phyloP scores from a whole-genome alignment of 2,888 invertebrate genomes.

The Mythimna lalbum region DNA sequence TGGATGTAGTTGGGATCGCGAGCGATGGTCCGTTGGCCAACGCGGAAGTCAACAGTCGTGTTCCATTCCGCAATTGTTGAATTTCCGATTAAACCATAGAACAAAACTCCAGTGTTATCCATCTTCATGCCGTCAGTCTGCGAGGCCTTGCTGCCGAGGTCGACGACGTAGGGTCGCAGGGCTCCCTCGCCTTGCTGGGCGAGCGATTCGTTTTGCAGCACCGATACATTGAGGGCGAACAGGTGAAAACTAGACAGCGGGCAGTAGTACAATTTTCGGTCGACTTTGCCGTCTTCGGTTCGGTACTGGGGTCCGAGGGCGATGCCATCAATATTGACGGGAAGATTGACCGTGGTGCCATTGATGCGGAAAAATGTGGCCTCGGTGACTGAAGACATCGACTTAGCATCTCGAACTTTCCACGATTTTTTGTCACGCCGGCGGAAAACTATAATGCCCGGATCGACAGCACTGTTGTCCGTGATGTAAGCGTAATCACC shows the following conservation, averaged over 20 bases:
- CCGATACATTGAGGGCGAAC: constrained; percentile 92
- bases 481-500: constrained; percentile 94
- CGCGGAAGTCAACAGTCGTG: constrained; percentile 89
- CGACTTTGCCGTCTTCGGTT: constrained; percentile 77
- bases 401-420: constrained; percentile 92
- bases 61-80: constrained; percentile 94
- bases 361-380: constrained; percentile 91
- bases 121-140: constrained; percentile 94
- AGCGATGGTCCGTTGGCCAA: constrained; percentile 92
- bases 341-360: constrained; percentile 89
- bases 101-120: constrained; percentile 93
- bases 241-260: constrained; percentile 93
- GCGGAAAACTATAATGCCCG: constrained; percentile 94
- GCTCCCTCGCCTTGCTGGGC: constrained; percentile 77
- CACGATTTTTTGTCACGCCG: constrained; percentile 92
- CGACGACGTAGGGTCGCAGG: constrained; percentile 87
- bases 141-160: constrained; percentile 92
- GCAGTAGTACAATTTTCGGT: constrained; percentile 92
- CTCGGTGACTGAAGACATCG: constrained; percentile 92
- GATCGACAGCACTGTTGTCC: constrained; percentile 92
- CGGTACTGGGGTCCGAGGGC: constrained; percentile 92
- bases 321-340: constrained; percentile 93
- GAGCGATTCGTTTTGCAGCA: constrained; percentile 90
- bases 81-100: constrained; percentile 93
- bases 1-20: constrained; percentile 93